Percentiles rank a stretch among this genome's conserved stretches.
phyloP scores from a whole-genome alignment of 2,797 vertebrate species.

The Trematomus bernacchii region DNA sequence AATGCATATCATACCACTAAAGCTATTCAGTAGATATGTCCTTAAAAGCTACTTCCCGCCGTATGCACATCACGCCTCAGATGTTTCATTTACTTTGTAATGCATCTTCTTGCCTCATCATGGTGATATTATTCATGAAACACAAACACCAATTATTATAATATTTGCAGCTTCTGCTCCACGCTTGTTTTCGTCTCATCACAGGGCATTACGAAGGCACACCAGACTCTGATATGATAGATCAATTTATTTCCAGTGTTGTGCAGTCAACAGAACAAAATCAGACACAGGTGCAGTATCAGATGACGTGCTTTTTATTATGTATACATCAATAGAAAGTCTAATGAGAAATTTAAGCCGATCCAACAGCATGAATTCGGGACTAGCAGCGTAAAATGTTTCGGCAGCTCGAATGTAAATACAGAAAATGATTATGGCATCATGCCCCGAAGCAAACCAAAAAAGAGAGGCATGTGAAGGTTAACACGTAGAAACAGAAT shows the following conservation, averaged over 20 bases:
- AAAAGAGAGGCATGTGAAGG: constrained; percentile 23
- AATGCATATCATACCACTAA: neutral
- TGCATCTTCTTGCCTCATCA: constrained; percentile 1
- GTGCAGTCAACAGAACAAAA: constrained; percentile 47
- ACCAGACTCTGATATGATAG: constrained; percentile 38
- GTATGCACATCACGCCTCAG: neutral
- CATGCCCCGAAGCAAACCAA: constrained; percentile 43
- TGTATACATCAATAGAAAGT: constrained; percentile 56
- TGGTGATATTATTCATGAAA: constrained; percentile 33
- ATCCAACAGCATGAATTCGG: constrained; percentile 32
- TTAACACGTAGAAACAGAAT: constrained; percentile 29
- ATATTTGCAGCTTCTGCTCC: constrained; percentile 29
- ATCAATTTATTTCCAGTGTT: constrained; percentile 56
- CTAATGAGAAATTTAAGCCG: constrained; percentile 62
- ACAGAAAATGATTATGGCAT: constrained; percentile 43
- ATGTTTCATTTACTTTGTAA: constrained; percentile 13
- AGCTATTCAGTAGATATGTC: neutral
- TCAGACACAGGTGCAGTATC: constrained; percentile 62
- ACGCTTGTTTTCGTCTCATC: constrained; percentile 46
- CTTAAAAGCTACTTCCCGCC: neutral
- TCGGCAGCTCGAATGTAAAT: constrained; percentile 48
- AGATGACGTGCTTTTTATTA: constrained; percentile 55
- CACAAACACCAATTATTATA: constrained; percentile 44
- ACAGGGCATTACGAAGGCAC: constrained; percentile 37
- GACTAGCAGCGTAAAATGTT: constrained; percentile 46